Evolutionary conservation across 1,140 invertebrate species (phyloP).

Genomic region (Metopolophium dirhodum): DNA sequence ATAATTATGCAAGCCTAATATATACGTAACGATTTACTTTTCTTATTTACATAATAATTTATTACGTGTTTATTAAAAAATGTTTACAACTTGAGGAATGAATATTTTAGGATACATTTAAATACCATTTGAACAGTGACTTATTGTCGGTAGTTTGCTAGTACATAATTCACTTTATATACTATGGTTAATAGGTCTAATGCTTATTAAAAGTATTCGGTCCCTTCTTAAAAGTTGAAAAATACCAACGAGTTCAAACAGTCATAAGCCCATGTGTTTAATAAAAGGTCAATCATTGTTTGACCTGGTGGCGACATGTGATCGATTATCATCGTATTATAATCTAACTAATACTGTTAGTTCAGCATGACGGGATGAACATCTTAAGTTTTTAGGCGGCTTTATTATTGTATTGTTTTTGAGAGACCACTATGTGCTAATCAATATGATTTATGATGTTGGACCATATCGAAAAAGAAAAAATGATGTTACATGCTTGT

Average conservation of each 20-base stretch:
- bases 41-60: neutral
- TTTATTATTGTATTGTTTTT: slow-evolving; percentile 43
- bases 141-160: neutral
- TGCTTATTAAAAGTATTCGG: neutral
- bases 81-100: neutral
- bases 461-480: neutral
- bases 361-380: slow-evolving; percentile 13
- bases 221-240: neutral
- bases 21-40: neutral
- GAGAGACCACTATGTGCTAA: neutral
- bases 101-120: neutral
- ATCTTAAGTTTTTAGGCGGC: slow-evolving; percentile 35
- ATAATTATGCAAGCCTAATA: neutral
- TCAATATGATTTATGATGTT: slow-evolving; percentile 44
- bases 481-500: neutral
- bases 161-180: neutral
- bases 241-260: neutral
- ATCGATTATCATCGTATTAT: slow-evolving; percentile 36
- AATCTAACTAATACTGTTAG: slow-evolving; percentile 18
- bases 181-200: neutral
- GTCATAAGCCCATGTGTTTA: neutral
- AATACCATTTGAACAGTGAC: neutral
- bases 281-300: slow-evolving; percentile 41
- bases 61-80: neutral
- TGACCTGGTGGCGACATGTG: slow-evolving; percentile 44